Conservation (phyloP, 2,888 invertebrate species). For the Parasteatoda lunata region DNA sequence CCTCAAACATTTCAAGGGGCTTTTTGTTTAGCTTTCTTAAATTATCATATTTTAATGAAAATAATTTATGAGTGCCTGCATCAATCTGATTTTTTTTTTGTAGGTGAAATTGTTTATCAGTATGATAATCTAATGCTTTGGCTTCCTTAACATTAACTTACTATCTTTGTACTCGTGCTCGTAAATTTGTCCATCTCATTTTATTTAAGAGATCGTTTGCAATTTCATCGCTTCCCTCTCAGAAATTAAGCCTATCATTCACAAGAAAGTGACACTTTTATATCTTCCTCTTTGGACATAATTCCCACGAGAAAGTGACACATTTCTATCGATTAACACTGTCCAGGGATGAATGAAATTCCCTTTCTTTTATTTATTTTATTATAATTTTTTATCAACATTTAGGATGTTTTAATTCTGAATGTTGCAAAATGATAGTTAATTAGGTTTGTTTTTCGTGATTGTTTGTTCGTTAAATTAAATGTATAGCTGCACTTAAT, state of each 20-base stretch:
- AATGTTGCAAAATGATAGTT: too few relatives aligned
- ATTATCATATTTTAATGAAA: too few relatives aligned
- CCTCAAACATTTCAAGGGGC: too few relatives aligned
- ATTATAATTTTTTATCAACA: neutral
- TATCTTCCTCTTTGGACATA: neutral
- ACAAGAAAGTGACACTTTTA: neutral
- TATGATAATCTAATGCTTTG: neutral
- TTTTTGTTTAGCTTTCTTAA: too few relatives aligned
- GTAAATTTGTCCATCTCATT: slow-evolving; percentile 36
- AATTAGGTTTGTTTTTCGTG: too few relatives aligned
- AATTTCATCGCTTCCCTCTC: slow-evolving; percentile 22
- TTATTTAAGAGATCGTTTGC: slow-evolving; percentile 42
- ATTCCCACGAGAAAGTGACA: neutral
- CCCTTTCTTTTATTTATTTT: neutral
- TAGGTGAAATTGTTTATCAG: neutral
- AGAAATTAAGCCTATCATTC: neutral
- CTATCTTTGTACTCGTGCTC: neutral
- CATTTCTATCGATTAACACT: neutral
- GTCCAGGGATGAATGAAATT: neutral
- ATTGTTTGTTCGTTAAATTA: too few relatives aligned
- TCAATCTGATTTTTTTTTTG: too few relatives aligned
- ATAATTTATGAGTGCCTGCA: too few relatives aligned
- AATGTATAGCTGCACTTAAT: too few relatives aligned
- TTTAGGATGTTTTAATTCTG: too few relatives aligned
- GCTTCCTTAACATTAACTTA: neutral